Percentiles rank a stretch among this genome's conserved stretches.
Evolutionary conservation across 2,888 invertebrate species (phyloP).

Genomic region (Pseudococcus longispinus): DNA sequence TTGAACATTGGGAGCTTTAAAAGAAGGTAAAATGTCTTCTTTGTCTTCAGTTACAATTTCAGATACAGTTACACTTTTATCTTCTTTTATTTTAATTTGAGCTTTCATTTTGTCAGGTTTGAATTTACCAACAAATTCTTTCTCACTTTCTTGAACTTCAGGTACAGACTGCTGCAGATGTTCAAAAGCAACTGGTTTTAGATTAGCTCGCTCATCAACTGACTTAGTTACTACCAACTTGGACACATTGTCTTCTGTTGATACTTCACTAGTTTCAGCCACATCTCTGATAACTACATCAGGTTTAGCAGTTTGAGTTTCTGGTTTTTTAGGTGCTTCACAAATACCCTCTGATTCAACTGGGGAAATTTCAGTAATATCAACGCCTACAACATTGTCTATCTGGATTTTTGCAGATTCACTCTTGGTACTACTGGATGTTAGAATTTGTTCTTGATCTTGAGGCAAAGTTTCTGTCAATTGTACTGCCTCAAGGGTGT

Average conservation of each 20-base stretch:
- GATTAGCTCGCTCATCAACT: constrained; percentile 61
- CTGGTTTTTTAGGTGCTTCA: background rate
- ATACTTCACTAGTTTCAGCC: constrained; percentile 65
- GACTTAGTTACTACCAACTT: constrained; percentile 60
- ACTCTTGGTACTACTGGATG: background rate
- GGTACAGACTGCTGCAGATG: constrained; percentile 67
- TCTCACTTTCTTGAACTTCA: constrained; percentile 63
- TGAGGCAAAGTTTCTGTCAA: constrained; percentile 22
- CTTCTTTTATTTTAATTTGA: constrained; percentile 61
- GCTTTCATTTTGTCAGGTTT: constrained; percentile 62
- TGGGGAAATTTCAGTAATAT: constrained; percentile 56
- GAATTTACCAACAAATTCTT: constrained; percentile 61
- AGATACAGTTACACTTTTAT: constrained; percentile 62
- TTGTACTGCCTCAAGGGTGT: constrained; percentile 48
- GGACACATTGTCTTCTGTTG: constrained; percentile 61
- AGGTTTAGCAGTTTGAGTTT: constrained; percentile 59
- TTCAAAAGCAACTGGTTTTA: background rate
- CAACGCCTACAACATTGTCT: constrained; percentile 60
- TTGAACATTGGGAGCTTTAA: constrained; percentile 23
- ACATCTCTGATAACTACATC: constrained; percentile 62
- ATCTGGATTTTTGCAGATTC: constrained; percentile 45
- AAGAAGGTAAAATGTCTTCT: constrained; percentile 60
- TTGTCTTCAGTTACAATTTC: constrained; percentile 63
- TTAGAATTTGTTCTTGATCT: constrained; percentile 50
- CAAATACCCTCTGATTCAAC: constrained; percentile 54